These are phyloP conservation scores for Ectropis crepuscularia DNA, from an alignment of 2,888 invertebrate genomes.

Conservation along the genomic window DNA sequence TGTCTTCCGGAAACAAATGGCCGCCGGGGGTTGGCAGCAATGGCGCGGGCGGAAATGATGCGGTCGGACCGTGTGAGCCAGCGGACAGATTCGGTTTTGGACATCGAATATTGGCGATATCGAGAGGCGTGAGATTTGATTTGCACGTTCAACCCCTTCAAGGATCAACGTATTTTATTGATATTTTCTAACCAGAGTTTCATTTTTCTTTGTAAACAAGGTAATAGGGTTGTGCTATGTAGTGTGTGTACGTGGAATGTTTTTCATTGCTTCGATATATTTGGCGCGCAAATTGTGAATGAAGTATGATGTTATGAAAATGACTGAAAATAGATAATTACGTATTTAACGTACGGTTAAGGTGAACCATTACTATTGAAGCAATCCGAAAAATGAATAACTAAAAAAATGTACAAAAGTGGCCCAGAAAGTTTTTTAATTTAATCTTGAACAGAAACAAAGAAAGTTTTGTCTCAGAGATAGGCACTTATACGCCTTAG, in stretches of 20 bases:
- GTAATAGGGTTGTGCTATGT: too few species aligned
- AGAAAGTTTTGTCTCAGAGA: slow-evolving; percentile 7
- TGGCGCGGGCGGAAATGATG: slow-evolving; percentile 69
- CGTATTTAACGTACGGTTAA: too few species aligned
- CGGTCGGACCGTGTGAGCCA: slow-evolving; percentile 59
- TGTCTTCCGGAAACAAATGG: slow-evolving; percentile 80
- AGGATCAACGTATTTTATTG: slow-evolving; percentile 10
- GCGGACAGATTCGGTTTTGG: slow-evolving; percentile 46
- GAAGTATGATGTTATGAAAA: too few species aligned
- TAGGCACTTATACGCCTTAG: slow-evolving; percentile 11
- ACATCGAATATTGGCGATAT: slow-evolving; percentile 29
- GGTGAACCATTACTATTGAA: too few species aligned
- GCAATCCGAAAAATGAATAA: too few species aligned
- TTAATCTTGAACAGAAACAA: not conserved
- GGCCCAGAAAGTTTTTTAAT: not conserved
- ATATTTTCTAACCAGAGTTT: too few species aligned
- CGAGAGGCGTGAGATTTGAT: slow-evolving; percentile 12
- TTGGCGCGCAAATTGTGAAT: too few species aligned
- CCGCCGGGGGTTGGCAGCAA: slow-evolving; percentile 64
- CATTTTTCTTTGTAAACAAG: too few species aligned
- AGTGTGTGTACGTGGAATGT: too few species aligned
- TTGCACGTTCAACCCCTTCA: slow-evolving; percentile 1
- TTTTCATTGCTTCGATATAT: too few species aligned
- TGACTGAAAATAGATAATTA: too few species aligned
- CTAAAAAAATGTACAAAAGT: too few species aligned